phyloP scores from a whole-genome alignment of 2,113 vertebrate genomes.

The Nothobranchius furzeri region DNA sequence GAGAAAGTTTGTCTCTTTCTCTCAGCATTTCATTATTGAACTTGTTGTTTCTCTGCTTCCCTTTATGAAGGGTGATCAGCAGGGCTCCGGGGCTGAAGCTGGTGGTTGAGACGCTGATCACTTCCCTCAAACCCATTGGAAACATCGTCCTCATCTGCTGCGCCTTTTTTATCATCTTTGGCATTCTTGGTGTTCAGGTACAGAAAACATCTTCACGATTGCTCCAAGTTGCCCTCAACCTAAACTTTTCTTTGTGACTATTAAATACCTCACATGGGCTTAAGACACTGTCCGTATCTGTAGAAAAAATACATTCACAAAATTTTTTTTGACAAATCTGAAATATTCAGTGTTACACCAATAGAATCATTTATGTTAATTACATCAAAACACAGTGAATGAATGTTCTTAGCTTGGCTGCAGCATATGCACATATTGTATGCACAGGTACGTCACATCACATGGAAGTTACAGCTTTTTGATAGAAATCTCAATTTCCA shows the following conservation, averaged over 20 bases:
- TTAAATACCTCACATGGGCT: no score
- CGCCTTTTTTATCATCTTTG: conserved; percentile 99
- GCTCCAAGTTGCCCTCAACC: neutral
- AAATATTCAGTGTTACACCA: no score
- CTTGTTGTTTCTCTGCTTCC: neutral
- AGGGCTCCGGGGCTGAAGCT: conserved; percentile 94
- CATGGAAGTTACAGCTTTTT: no score
- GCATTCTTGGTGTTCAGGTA: conserved; percentile 97
- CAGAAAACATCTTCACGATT: neutral
- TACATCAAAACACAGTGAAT: no score
- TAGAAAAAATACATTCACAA: no score
- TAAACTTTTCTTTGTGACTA: no score
- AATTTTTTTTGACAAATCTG: no score
- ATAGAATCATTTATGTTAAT: neutral
- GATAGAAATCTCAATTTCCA: no score
- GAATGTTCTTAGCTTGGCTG: no score
- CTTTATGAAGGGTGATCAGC: conserved; percentile 88
- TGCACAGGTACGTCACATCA: no score
- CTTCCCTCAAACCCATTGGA: conserved; percentile 96
- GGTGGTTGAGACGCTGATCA: conserved; percentile 96
- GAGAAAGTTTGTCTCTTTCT: neutral
- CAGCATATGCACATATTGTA: no score
- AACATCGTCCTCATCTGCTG: conserved; percentile 99
- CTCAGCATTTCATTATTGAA: neutral
- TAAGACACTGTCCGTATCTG: no score